Evolutionary conservation across 2,113 vertebrate species (phyloP).

Genomic region (Coracopsis vasa): DNA sequence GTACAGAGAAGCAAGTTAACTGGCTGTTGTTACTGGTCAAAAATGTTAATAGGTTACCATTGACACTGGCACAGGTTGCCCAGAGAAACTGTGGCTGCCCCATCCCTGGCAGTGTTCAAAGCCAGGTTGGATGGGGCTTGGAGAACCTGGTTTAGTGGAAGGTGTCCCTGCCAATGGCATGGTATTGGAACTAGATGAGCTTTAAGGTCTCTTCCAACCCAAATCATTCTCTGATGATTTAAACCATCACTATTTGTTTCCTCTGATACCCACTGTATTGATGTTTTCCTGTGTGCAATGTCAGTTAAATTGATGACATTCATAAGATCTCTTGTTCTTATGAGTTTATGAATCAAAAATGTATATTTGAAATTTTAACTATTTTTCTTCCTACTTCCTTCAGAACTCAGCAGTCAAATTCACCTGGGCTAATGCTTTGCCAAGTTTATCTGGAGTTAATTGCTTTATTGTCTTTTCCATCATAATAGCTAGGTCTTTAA

Average conservation of each 20-base stretch:
- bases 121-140: neutral
- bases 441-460: neutral
- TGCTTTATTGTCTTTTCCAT: neutral
- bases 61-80: neutral
- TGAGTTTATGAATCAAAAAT: neutral
- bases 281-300: rapidly evolving
- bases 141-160: neutral
- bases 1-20: neutral
- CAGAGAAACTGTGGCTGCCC: neutral
- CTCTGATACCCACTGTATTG: neutral
- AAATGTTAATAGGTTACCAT: neutral
- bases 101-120: neutral
- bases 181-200: neutral
- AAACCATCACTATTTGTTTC: neutral
- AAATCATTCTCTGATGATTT: neutral
- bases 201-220: neutral
- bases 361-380: neutral
- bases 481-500: neutral
- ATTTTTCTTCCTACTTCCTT: neutral
- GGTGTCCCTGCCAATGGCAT: neutral
- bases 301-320: neutral
- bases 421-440: neutral
- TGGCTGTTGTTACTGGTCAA: neutral
- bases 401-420: neutral
- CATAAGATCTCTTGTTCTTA: neutral